Evolutionary conservation across 37 sponge, comb jelly and placozoan genomes (phyloP), one percentile per base, ranked within the genome.

Genomic region (Agelas oroides): DNA sequence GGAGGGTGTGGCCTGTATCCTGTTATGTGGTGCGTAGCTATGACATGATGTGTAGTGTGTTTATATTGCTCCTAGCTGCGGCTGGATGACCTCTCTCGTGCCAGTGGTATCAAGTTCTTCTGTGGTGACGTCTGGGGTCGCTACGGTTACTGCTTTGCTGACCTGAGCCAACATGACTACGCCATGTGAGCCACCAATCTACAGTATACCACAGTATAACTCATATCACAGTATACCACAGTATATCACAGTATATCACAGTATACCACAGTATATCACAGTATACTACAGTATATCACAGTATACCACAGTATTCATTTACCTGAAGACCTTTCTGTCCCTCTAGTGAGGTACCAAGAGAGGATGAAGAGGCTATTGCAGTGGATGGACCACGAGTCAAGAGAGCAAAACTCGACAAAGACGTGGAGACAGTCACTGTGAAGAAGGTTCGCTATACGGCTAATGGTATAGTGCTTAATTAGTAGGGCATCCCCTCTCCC

Each of bases 111-210:
- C 70, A 94, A 86, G 64, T 95, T 98, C 78, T 91, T 88, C 70
- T 92, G 91, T 68, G 94, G 94, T 33, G 93, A 95, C 87, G 90
- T 90, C 17, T 98, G 92, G 90, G 98, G 98, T 55, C 93, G 85
- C 91, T 88, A 90, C 81, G 98, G 98, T 18, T 95, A 92, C 93
- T 93, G 87, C 84, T 94, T 95, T 71, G 70, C 83, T 28, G 98
- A 98, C 78, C 79, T 94, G 20, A 67, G 66, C 16, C 37, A 71
- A 25, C 92, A 96, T 72, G 76, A 68, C 16, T 95, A 92, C 71
- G 73, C 61, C 5, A 71, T 78, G 88, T 88, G 53, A 73, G 88
- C 5, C 77, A n/a, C n/a, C n/a, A n/a, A n/a, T n/a, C 46, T 46
- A 46, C 46, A 46, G 46, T 46, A 46, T n/a, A n/a, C n/a, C n/a